Conservation (phyloP, 2,113 vertebrate species). For the Ceyx margarethae region DNA sequence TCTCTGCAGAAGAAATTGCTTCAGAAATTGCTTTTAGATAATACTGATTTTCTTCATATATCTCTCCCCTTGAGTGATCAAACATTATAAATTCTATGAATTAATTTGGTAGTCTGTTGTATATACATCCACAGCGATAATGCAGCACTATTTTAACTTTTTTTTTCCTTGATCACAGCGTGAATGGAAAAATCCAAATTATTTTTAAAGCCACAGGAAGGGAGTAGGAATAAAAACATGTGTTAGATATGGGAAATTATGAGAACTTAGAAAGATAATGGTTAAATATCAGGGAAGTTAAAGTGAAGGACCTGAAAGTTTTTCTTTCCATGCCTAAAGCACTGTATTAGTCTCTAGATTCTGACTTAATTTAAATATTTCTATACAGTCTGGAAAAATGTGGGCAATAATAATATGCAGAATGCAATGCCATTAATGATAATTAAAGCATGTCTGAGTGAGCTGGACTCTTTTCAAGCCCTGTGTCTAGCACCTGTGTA, state of each 20-base stretch:
- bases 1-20: conserved; percentile 12
- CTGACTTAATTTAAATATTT: not conserved
- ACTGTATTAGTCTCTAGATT: not conserved
- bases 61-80: conserved; percentile 10
- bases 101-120: not conserved
- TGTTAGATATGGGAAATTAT: not conserved
- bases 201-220: not conserved
- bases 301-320: not conserved
- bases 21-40: conserved; percentile 42
- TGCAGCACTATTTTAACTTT: not conserved
- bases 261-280: not conserved
- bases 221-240: not conserved
- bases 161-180: not conserved
- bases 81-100: conserved; percentile 18
- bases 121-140: not conserved
- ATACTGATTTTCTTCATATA: not conserved
- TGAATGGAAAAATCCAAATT: not conserved
- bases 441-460: not conserved
- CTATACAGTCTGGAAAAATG: not conserved
- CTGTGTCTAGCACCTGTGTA: not conserved
- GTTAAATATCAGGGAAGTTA: not conserved
- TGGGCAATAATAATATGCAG: not conserved
- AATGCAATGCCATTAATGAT: not conserved
- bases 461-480: not conserved
- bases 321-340: not conserved